Evolutionary conservation across 2,888 invertebrate species (phyloP), one percentile per base, ranked within the genome.

Genomic region (Isotomurus palustris): DNA sequence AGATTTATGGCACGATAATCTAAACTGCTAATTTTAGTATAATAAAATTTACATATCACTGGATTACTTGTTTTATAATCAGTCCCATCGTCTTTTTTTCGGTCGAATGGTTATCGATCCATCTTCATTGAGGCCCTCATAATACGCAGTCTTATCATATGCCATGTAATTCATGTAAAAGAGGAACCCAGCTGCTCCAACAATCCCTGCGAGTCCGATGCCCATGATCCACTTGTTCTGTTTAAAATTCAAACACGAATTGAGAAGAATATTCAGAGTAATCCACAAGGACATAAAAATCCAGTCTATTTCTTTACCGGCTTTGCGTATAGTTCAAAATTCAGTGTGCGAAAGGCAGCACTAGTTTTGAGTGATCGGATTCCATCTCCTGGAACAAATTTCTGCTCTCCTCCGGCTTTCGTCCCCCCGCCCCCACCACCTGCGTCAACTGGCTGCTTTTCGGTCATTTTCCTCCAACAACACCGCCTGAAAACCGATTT

Each of bases 151-250:
- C 86, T 74, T 88, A 88, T 75, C 47, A 32, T 32, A 32, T 12
- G 12, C 12, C 12, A 86, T 87, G 51, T 81, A 79, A 66, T 88
- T 82, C 89, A 92, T 90, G 72, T 92, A 93, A 3, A 85, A 80
- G 60, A 94, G 84, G 73, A 92, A 93, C 12, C 86, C 87, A 54
- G 86, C 75, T 67, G 88, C 86, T 17, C 85, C 77, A 14, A 84
- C 78, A 72, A 92, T 83, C 51, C 86, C 86, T 47, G 83, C 76
- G n/a, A 86, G 73, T 44, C 93, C 93, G 62, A 91, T 72, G 29
- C 82, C 83, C 92, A 93, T 93, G 64, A 91, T 83, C 2, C 85
- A 81, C 70, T 85, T 84, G 77, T 93, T 93, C 92, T 91, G 79
- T 67, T 83, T 82, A 73, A 72, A 72, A 52, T 59, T 29, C 14